Conservation (phyloP, 2,888 invertebrate species). For the Thysanoteuthis rhombus region DNA sequence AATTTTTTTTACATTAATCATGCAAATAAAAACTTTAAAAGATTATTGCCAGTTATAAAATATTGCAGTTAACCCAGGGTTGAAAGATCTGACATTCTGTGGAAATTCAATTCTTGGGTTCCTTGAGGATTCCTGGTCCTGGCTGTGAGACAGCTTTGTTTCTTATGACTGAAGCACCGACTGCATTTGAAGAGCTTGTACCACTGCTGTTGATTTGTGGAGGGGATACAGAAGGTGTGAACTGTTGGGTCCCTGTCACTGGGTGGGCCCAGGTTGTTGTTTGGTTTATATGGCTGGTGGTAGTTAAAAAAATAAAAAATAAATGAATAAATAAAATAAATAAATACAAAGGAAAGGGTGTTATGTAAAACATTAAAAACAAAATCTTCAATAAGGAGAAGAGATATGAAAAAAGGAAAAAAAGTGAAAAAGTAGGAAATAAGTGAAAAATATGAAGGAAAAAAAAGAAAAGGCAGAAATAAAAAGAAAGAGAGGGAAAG, state of each 20-base stretch:
- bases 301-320: conserved; percentile 13
- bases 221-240: conserved; percentile 35
- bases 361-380: too few relatives aligned
- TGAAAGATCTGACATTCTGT: background rate
- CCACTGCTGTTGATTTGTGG: background rate
- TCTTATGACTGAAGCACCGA: background rate
- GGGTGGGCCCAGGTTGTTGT: conserved; percentile 62
- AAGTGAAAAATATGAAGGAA: too few relatives aligned
- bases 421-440: too few relatives aligned
- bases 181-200: background rate
- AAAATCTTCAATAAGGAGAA: too few relatives aligned
- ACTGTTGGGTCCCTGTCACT: conserved; percentile 54
- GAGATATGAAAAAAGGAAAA: too few relatives aligned
- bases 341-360: too few relatives aligned
- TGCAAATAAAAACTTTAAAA: background rate
- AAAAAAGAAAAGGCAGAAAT: too few relatives aligned
- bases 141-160: conserved; percentile 22
- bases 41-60: background rate
- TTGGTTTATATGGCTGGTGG: conserved; percentile 58
- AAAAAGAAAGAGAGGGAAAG: too few relatives aligned
- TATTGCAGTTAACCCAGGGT: background rate
- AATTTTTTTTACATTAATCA: background rate
- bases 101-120: background rate
- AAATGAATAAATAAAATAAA: background rate
- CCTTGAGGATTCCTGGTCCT: conserved; percentile 19